A percentile compares a stretch with the other conserved stretches of the same genome.
Conservation (phyloP, 2,797 vertebrate genomes). For the Falco cherrug region DNA sequence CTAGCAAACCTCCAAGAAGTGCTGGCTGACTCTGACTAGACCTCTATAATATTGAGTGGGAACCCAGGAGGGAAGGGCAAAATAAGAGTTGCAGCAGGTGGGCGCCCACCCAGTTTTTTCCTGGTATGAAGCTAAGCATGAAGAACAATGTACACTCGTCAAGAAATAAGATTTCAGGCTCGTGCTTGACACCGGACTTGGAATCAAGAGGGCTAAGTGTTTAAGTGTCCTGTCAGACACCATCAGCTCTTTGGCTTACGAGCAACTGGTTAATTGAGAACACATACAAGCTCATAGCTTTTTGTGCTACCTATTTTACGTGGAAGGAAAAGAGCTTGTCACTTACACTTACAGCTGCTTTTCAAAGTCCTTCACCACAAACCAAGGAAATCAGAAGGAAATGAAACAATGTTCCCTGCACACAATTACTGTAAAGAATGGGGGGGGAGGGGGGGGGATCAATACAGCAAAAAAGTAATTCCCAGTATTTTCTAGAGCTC, state of each 20-base stretch:
- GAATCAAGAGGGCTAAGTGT: background rate
- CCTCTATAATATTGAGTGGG: background rate
- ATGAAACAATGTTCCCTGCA: conserved; percentile 2
- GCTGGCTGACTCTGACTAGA: background rate
- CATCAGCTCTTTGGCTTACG: background rate
- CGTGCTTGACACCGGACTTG: background rate
- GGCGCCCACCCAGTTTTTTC: background rate
- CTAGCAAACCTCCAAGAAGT: background rate
- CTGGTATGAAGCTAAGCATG: background rate
- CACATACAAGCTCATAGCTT: background rate
- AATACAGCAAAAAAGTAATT: background rate
- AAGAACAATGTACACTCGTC: background rate
- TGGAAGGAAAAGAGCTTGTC: background rate
- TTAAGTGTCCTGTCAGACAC: background rate
- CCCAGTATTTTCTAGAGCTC: background rate
- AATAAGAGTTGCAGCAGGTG: fast-evolving
- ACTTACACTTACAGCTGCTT: background rate
- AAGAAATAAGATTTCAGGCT: background rate
- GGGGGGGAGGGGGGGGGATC: too few species aligned
- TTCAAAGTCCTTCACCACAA: conserved; percentile 21
- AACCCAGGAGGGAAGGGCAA: background rate
- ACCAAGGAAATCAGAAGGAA: conserved; percentile 49
- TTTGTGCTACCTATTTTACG: background rate
- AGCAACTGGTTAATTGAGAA: background rate
- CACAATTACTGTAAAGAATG: background rate